Evolutionary conservation across 2,888 invertebrate genomes (phyloP).

Genomic region (Drosophila mercatorum): DNA sequence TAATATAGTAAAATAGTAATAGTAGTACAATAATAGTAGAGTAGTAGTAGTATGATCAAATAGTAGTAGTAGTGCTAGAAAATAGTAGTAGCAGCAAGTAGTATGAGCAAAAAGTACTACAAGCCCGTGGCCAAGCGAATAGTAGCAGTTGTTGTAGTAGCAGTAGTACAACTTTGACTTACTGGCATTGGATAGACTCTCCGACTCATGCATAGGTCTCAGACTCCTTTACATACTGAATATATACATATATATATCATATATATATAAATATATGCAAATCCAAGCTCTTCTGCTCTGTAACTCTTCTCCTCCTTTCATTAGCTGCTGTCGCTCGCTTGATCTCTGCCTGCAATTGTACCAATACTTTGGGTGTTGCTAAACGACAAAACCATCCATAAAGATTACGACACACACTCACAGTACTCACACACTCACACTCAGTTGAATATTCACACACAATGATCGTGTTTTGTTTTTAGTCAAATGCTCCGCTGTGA

Average conservation of each 20-base stretch:
- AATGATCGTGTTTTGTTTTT: conserved; percentile 58
- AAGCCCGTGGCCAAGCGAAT: neutral
- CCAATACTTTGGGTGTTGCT: conserved; percentile 19
- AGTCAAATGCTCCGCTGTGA: conserved; percentile 51
- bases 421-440: neutral
- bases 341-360: neutral
- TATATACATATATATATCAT: no score
- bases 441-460: conserved; percentile 22
- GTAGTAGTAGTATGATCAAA: neutral
- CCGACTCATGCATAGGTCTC: neutral
- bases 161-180: neutral
- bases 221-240: neutral
- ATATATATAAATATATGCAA: no score
- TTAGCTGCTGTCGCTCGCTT: neutral
- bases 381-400: conserved; percentile 53
- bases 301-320: neutral
- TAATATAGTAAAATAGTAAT: neutral
- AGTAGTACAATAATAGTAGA: no score
- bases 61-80: neutral
- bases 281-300: neutral
- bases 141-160: neutral
- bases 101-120: neutral
- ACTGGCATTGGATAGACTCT: neutral
- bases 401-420: conserved; percentile 33
- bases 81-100: neutral